Evolutionary conservation across 1,140 invertebrate species (phyloP), one percentile per base, ranked within the genome.

Genomic region (Sitodiplosis mosellana): DNA sequence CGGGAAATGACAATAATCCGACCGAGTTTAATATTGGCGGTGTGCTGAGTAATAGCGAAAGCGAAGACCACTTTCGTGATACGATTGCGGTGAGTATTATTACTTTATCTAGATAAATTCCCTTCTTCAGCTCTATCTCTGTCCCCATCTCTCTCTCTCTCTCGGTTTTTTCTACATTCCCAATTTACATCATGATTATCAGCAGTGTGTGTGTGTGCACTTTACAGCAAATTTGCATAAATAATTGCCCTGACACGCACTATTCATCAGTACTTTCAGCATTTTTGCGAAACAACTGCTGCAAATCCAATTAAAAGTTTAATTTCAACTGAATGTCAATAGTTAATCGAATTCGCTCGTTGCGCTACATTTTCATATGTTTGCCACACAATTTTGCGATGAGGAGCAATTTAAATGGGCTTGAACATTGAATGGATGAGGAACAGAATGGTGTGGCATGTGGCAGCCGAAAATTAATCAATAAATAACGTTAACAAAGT

Each of bases 1-100:
- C 22, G 10, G 22, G 14, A n/a, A n/a, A 27, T n/a, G 19, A 42
- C 18, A 42, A 64, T 47, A 87, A 85, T 66, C 82, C 83, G 17
- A 76, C 71, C 1, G 77, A 73, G 53, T 89, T 81, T 62, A 86
- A 87, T 58, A 88, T 91, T 47, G 88, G 87, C n/a, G 88, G 86
- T 19, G 86, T 92, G 11, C 70, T 91, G n/a, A 87, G 81, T 45
- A 82, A 78, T 63, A 78, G 78, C 51, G 75, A 81, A 18, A 87
- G 83, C 49, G 76, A 83, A 59, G 65, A 64, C 14, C 76, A 81
- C 61, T 90, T 91, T 60, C 76, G 78, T 52, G 73, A 80, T 57
- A 87, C 78, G 33, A 86, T 90, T 55, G 75, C 77, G 55, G 86
- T 88, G 73, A 78, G 77, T 71, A 15, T 0, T 41, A 20, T 20